Conservation (phyloP, 37 sponge, comb jelly and placozoan species). For the Eunapius fragilis region DNA sequence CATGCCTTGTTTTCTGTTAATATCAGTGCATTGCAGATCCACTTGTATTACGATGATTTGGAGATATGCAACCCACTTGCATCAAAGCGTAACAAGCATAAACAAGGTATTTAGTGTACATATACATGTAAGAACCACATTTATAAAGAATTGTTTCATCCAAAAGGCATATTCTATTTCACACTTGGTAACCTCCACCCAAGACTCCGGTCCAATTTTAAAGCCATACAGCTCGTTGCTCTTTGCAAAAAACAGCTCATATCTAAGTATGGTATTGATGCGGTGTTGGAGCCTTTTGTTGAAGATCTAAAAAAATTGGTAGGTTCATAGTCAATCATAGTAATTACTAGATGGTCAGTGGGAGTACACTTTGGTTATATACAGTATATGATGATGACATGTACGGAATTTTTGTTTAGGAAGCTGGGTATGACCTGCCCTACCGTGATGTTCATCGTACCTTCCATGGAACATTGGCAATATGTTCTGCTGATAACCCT, state of each 20-base stretch:
- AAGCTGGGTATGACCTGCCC: constrained; percentile 10
- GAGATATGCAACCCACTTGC: constrained; percentile 66
- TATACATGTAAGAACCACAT: background rate
- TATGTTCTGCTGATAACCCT: constrained; percentile 51
- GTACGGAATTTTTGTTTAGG: constrained; percentile 1
- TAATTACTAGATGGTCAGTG: background rate
- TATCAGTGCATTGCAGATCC: constrained; percentile 42
- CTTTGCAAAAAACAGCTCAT: background rate
- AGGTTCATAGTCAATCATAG: background rate
- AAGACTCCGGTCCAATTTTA: constrained; percentile 21
- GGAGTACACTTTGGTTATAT: background rate
- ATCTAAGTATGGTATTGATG: constrained; percentile 26
- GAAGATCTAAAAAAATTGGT: constrained; percentile 49
- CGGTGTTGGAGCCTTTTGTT: constrained; percentile 39
- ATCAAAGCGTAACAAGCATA: constrained; percentile 33
- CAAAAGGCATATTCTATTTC: constrained; percentile 47
- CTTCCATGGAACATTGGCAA: constrained; percentile 33
- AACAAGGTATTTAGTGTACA: no score
- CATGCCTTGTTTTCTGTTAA: constrained; percentile 37
- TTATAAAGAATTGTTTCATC: background rate
- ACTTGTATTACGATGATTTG: constrained; percentile 65
- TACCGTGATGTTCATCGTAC: background rate
- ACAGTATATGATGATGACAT: background rate
- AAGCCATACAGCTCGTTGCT: constrained; percentile 29
- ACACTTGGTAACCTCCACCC: constrained; percentile 43